phyloP scores from a whole-genome alignment of 1,140 invertebrate species.

The Drosophila arizonae region DNA sequence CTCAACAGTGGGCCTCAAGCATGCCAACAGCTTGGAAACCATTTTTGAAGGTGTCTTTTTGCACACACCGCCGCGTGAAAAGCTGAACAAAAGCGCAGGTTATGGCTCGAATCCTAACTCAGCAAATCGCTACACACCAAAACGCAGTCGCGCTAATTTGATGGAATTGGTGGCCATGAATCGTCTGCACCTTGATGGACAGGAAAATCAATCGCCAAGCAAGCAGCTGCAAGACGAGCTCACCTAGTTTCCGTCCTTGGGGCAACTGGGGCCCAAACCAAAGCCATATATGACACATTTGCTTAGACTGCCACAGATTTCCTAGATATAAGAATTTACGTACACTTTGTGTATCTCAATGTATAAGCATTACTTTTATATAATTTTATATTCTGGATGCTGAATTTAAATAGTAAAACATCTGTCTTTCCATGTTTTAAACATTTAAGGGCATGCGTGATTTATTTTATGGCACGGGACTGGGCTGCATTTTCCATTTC shows the following conservation, averaged over 20 bases:
- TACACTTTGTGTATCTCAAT: slow-evolving; percentile 60
- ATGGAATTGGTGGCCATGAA: slow-evolving; percentile 71
- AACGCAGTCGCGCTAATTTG: slow-evolving; percentile 60
- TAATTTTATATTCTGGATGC: slow-evolving; percentile 22
- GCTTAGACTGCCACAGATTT: slow-evolving; percentile 56
- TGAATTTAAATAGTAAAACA: slow-evolving; percentile 49
- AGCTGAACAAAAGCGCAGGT: slow-evolving; percentile 26
- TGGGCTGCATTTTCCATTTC: slow-evolving; percentile 4
- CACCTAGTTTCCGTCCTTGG: slow-evolving; percentile 24
- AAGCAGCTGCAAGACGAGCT: slow-evolving; percentile 34
- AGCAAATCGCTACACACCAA: slow-evolving; percentile 50
- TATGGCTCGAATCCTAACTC: slow-evolving; percentile 31
- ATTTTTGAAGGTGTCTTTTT: slow-evolving; percentile 81
- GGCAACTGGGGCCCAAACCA: slow-evolving; percentile 25
- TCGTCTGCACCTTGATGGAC: slow-evolving; percentile 52
- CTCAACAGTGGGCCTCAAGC: slow-evolving; percentile 35
- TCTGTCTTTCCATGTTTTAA: slow-evolving; percentile 77
- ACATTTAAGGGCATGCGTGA: slow-evolving; percentile 41
- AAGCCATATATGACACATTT: slow-evolving; percentile 45
- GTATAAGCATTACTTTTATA: slow-evolving; percentile 33
- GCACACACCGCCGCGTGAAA: slow-evolving; percentile 72
- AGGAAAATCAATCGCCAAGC: slow-evolving; percentile 66
- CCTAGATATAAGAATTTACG: slow-evolving; percentile 50
- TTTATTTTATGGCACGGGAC: slow-evolving; percentile 12
- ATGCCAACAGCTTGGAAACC: slow-evolving; percentile 67